Evolutionary conservation across 2,113 vertebrate species (phyloP).

Genomic region (Alectura lathami): DNA sequence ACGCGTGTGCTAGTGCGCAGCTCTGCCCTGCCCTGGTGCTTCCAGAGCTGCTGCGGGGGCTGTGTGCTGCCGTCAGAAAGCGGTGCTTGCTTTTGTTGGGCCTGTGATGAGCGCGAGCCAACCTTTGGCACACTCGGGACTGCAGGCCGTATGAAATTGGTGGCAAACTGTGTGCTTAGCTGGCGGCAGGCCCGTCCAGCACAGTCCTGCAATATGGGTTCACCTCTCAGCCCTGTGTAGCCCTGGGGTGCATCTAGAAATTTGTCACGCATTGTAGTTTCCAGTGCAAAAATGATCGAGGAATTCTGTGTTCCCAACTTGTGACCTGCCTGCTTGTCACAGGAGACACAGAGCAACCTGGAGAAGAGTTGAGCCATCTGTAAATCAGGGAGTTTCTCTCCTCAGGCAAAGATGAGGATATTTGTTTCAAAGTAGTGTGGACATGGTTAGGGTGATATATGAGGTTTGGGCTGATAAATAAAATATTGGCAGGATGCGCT

Average conservation of each 20-base stretch:
- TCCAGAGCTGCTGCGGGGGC: background rate
- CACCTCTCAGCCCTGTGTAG: background rate
- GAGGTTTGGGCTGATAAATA: background rate
- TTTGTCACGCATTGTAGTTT: background rate
- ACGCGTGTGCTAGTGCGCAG: accelerated
- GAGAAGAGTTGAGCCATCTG: background rate
- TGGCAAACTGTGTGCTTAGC: background rate
- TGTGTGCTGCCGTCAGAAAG: background rate
- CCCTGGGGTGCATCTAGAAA: background rate
- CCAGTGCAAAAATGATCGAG: background rate
- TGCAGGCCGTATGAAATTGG: background rate
- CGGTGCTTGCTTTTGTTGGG: background rate
- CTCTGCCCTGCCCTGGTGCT: background rate
- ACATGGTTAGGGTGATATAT: background rate
- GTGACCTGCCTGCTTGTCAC: background rate
- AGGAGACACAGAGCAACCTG: background rate
- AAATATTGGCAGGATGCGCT: background rate
- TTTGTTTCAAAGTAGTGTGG: background rate
- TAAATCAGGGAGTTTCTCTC: background rate
- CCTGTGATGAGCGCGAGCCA: accelerated
- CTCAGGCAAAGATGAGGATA: background rate
- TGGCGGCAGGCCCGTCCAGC: background rate
- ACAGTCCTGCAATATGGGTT: background rate
- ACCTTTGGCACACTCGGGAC: background rate
- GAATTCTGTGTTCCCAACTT: background rate